phyloP scores from a whole-genome alignment of 2,888 invertebrate species.

The Nomada hirtipes region DNA sequence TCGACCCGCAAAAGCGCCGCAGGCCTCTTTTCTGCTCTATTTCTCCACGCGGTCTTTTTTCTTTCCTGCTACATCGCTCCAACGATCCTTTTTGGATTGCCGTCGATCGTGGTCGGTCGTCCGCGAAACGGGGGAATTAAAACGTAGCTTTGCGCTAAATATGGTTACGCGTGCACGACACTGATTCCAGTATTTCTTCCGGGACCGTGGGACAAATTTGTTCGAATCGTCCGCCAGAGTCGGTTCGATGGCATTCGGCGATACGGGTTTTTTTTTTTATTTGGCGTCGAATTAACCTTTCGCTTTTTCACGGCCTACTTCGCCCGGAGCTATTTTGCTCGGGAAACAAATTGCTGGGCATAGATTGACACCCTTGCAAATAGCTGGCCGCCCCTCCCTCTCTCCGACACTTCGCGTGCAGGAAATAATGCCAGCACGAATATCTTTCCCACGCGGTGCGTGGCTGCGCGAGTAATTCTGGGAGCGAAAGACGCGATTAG shows the following conservation, averaged over 20 bases:
- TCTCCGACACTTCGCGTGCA: too few species aligned
- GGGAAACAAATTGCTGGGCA: not conserved
- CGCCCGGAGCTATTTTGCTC: not conserved
- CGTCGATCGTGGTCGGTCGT: slow-evolving; percentile 2
- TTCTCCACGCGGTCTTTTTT: not conserved
- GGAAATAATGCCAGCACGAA: too few species aligned
- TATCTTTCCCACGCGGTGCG: too few species aligned
- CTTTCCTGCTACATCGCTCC: not conserved
- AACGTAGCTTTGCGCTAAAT: slow-evolving; percentile 38
- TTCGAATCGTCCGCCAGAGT: not conserved
- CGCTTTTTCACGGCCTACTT: slow-evolving; percentile 12
- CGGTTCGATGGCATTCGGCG: not conserved
- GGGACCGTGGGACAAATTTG: slow-evolving; percentile 6
- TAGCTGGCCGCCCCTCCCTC: not conserved
- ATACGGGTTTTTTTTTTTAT: slow-evolving; percentile 2
- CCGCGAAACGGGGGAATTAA: slow-evolving; percentile 14
- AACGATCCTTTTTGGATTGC: not conserved
- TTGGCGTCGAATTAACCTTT: slow-evolving; percentile 2
- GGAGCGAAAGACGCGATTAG: not conserved
- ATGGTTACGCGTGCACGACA: slow-evolving; percentile 11
- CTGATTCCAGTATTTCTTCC: slow-evolving; percentile 10
- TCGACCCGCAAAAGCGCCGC: not conserved
- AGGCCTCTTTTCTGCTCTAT: not conserved
- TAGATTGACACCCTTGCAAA: not conserved
- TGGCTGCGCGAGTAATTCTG: not conserved